Evolutionary conservation across 2,113 vertebrate species (phyloP).

Genomic region (Eretmochelys imbricata): DNA sequence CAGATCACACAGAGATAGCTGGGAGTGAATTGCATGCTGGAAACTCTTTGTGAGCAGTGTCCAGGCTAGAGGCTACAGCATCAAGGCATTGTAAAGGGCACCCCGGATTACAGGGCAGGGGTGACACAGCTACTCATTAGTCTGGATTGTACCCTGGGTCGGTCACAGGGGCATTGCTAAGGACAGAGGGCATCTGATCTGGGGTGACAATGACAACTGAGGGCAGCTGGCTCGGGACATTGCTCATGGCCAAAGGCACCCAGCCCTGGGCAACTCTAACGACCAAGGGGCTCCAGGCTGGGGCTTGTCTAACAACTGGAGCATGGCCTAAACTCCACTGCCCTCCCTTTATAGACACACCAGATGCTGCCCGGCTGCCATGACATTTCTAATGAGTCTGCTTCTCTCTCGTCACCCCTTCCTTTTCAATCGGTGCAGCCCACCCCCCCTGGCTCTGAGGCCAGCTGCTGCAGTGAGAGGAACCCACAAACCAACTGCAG

Average conservation of each 20-base stretch:
- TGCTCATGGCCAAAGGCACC: background rate
- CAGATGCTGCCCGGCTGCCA: background rate
- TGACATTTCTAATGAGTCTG: background rate
- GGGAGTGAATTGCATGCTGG: background rate
- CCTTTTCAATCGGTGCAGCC: background rate
- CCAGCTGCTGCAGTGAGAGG: background rate
- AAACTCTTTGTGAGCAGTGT: background rate
- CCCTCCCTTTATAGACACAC: background rate
- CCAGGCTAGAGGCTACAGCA: too few relatives aligned
- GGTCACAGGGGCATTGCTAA: background rate
- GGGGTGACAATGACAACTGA: background rate
- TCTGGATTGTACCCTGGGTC: too few relatives aligned
- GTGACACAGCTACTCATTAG: background rate
- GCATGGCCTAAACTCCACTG: too few relatives aligned
- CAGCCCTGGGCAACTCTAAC: too few relatives aligned
- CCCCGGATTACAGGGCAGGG: too few relatives aligned
- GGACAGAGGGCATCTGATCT: background rate
- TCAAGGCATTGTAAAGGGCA: too few relatives aligned
- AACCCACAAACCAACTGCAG: background rate
- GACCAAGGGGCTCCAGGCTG: too few relatives aligned
- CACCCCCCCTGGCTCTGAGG: rapidly evolving
- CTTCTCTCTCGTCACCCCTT: background rate
- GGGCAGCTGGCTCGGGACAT: background rate
- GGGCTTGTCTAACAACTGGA: too few relatives aligned
- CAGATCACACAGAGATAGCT: background rate